phyloP scores from a whole-genome alignment of 2,888 invertebrate genomes.

The Zelleria hepariella region DNA sequence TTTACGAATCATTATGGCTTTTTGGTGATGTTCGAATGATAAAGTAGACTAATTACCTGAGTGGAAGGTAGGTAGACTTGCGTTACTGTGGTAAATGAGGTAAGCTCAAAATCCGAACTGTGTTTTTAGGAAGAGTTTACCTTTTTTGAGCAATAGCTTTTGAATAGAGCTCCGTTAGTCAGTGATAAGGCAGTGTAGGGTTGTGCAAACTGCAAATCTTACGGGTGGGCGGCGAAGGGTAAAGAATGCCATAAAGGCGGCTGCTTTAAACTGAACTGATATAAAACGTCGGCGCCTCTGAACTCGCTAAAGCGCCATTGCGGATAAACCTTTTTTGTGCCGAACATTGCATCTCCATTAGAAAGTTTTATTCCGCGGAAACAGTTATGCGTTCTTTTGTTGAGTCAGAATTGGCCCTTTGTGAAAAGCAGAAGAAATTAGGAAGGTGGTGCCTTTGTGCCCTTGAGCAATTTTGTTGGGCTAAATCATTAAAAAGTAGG shows the following conservation, averaged over 20 bases:
- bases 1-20: conserved; percentile 15
- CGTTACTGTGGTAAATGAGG: background rate
- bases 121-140: background rate
- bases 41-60: background rate
- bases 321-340: conserved; percentile 19
- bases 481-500: background rate
- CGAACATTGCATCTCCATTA: conserved; percentile 15
- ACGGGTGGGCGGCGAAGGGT: conserved; percentile 44
- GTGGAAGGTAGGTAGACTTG: too few species aligned
- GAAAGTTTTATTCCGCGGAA: conserved; percentile 55
- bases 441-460: background rate
- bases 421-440: background rate
- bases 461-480: background rate
- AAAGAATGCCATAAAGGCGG: conserved; percentile 42
- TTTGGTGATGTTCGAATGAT: conserved; percentile 9
- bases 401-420: conserved; percentile 16
- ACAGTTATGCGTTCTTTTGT: conserved; percentile 35
- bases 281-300: conserved; percentile 57
- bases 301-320: conserved; percentile 31
- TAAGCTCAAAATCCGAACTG: background rate
- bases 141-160: background rate
- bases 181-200: conserved; percentile 24
- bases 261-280: conserved; percentile 38
- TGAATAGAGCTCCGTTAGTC: background rate
- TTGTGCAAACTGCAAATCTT: conserved; percentile 37